A percentile compares a stretch with the other conserved stretches of the same genome.
phyloP scores from a whole-genome alignment of 2,797 vertebrate species.

The Malurus splendens region DNA sequence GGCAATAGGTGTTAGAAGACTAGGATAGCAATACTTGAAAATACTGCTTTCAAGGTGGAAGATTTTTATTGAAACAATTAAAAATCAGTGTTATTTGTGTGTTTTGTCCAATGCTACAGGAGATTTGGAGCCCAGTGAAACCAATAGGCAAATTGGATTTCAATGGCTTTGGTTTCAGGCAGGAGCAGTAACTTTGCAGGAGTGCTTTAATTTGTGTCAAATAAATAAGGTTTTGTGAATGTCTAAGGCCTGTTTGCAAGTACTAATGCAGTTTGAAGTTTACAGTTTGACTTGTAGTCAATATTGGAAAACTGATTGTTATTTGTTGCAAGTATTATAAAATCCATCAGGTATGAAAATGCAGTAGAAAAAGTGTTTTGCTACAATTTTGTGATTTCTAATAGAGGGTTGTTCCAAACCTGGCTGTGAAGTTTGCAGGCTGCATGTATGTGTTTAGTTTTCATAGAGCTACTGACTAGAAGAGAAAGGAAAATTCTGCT shows the following conservation, averaged over 20 bases:
- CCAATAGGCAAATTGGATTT: not conserved
- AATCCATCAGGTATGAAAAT: not conserved
- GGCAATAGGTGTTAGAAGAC: conserved; percentile 15
- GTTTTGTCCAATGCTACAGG: not conserved
- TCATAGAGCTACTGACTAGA: conserved; percentile 8
- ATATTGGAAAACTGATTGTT: not conserved
- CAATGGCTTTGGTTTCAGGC: not conserved
- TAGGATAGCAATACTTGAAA: conserved; percentile 43
- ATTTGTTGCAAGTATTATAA: not conserved
- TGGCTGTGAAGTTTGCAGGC: not conserved
- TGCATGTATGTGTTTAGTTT: not conserved
- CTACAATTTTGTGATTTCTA: not conserved
- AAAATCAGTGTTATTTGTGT: conserved; percentile 8
- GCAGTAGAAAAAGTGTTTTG: not conserved
- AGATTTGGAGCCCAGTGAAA: not conserved
- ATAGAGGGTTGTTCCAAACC: not conserved
- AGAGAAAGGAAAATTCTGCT: not conserved
- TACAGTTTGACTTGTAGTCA: not conserved
- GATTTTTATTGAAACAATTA: conserved; percentile 3
- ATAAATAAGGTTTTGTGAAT: conserved; percentile 1
- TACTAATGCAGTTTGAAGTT: not conserved
- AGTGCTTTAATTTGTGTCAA: conserved; percentile 3
- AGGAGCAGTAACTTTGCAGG: not conserved
- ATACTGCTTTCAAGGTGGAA: not conserved
- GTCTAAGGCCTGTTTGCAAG: not conserved